Evolutionary conservation across 2,797 vertebrate genomes (phyloP).

Genomic region (Acrossocheilus fasciatus): DNA sequence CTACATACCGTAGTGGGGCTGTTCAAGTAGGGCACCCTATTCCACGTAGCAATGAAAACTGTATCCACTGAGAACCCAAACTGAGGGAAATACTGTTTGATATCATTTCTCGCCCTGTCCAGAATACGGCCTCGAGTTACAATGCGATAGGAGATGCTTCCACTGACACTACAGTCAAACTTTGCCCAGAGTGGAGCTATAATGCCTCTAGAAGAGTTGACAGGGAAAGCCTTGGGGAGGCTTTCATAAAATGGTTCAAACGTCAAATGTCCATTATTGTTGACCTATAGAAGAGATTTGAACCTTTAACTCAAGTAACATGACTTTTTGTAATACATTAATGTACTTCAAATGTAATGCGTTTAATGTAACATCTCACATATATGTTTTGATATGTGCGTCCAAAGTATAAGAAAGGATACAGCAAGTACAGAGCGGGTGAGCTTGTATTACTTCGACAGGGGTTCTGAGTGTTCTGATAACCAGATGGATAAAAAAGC

Average conservation of each 20-base stretch:
- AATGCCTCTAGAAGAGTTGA: background rate
- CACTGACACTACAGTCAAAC: constrained; percentile 16
- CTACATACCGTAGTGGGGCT: background rate
- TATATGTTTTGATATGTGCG: background rate
- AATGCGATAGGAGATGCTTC: background rate
- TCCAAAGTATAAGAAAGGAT: constrained; percentile 17
- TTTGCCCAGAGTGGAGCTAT: constrained; percentile 44
- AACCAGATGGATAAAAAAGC: background rate
- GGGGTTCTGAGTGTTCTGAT: background rate
- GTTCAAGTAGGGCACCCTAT: background rate
- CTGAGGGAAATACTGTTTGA: constrained; percentile 13
- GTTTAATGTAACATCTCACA: background rate
- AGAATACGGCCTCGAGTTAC: background rate
- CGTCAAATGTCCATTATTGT: constrained; percentile 22
- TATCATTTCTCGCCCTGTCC: background rate
- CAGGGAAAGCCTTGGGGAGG: background rate
- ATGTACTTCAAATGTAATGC: background rate
- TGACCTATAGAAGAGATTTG: constrained; percentile 11
- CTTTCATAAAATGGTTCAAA: constrained; percentile 2
- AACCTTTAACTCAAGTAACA: background rate
- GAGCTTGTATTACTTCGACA: background rate
- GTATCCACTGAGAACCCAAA: background rate
- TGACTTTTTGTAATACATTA: background rate
- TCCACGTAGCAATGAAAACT: background rate
- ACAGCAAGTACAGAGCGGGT: background rate